These are phyloP conservation scores for Tachysurus fulvidraco DNA, from an alignment of 2,113 vertebrate species.

Conservation along the genomic window DNA sequence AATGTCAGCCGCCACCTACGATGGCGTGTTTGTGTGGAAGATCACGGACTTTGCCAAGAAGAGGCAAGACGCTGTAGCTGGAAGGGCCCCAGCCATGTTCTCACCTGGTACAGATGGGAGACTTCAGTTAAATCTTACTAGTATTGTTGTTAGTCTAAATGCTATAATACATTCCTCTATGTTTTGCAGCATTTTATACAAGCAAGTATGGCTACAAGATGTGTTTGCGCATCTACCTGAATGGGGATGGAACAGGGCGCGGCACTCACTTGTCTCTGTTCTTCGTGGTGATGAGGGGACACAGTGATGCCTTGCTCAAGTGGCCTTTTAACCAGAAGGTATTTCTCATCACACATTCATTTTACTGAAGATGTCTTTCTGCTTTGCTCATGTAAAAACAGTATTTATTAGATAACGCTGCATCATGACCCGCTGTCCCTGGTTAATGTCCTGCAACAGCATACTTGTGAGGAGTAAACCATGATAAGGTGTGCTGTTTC, in stretches of 20 bases:
- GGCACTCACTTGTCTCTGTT: slow-evolving; percentile 93
- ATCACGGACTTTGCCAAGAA: slow-evolving; percentile 90
- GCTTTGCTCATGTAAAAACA: not conserved
- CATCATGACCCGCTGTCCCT: not conserved
- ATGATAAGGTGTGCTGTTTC: no score
- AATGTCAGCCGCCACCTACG: slow-evolving; percentile 86
- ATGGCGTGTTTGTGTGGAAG: slow-evolving; percentile 95
- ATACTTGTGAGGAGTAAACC: not conserved
- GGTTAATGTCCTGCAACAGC: not conserved
- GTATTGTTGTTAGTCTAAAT: not conserved
- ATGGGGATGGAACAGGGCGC: slow-evolving; percentile 90
- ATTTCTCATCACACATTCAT: not conserved
- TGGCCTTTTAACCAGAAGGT: slow-evolving; percentile 99
- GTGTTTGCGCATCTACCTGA: slow-evolving; percentile 93
- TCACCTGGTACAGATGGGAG: slow-evolving; percentile 81
- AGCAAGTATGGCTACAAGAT: slow-evolving; percentile 98
- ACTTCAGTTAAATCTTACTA: not conserved
- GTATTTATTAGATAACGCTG: not conserved
- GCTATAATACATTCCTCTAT: not conserved
- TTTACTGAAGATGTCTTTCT: not conserved
- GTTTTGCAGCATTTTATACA: slow-evolving; percentile 87
- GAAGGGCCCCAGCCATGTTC: slow-evolving; percentile 92
- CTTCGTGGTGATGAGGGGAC: slow-evolving; percentile 97
- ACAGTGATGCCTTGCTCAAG: slow-evolving; percentile 87
- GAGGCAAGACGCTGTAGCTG: slow-evolving; percentile 89